Evolutionary conservation across 2,113 vertebrate species (phyloP).

Genomic region (Limnothrissa miodon): DNA sequence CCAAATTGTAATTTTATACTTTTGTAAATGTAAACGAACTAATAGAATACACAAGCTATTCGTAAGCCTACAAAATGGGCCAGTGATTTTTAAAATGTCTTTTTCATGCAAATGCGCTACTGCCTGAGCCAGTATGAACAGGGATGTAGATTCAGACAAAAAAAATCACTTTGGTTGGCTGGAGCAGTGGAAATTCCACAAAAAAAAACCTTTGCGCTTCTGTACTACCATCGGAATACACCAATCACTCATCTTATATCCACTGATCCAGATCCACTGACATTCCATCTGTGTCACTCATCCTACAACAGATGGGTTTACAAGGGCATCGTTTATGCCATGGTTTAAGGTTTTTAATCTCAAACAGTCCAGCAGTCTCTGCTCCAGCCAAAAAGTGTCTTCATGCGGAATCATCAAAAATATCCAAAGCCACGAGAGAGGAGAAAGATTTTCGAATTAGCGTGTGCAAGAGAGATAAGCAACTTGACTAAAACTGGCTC

Average conservation of each 20-base stretch:
- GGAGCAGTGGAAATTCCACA: neutral
- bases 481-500: neutral
- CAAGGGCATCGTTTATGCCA: neutral
- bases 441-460: neutral
- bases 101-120: neutral
- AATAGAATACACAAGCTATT: neutral
- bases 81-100: neutral
- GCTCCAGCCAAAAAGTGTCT: neutral
- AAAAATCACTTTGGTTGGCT: neutral
- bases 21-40: too few relatives aligned
- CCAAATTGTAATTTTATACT: neutral
- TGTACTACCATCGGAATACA: neutral
- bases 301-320: neutral
- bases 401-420: neutral
- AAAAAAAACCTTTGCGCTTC: neutral
- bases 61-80: neutral
- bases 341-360: neutral
- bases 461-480: neutral
- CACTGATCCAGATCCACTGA: neutral
- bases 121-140: neutral
- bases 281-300: neutral
- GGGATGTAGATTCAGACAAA: neutral
- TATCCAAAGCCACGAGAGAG: neutral
- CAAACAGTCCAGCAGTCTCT: neutral
- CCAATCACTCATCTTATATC: neutral